Evolutionary conservation across 1,140 invertebrate species (phyloP), one percentile per base, ranked within the genome.

Genomic region (Aporrectodea caliginosa): DNA sequence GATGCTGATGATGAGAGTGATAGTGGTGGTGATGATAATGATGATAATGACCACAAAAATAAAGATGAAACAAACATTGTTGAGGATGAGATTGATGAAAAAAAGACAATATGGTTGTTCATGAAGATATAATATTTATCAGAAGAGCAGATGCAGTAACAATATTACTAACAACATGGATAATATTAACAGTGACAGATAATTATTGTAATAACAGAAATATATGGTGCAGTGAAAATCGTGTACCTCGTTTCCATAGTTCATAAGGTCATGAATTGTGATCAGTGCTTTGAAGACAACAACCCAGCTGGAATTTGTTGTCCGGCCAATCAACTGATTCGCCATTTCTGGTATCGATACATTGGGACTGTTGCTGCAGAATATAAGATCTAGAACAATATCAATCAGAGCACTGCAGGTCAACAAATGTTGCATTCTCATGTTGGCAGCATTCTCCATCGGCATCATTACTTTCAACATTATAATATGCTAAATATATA

Each of bases 331-430:
- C 82, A 99, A 91, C 82, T 99, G 91, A 91, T 98, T 99, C 77
- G 98, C 98, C 89, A 99, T 90, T 88, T 98, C 95, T 86, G 98
- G 98, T 90, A 99, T 99, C 73, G 97, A 99, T 29, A 99, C 97
- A 90, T 99, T 99, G 35, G 97, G 97, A 90, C 99, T 97, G 89
- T 99, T 98, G 87, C 97, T 99, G 90, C 97, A 99, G 87, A 98
- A 96, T 84, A 99, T 92, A 89, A 99, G 91, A 93, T 99, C 97
- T 99, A 92, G 70, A 92, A 92, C 84, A 87, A 85, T 83, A n/a
- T n/a, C n/a, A n/a, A n/a, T n/a, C n/a, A n/a, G n/a, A n/a, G n/a
- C n/a, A n/a, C n/a, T n/a, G n/a, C n/a, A n/a, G n/a, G n/a, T n/a
- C n/a, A n/a, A n/a, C n/a, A n/a, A n/a, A n/a, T n/a, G n/a, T n/a